phyloP scores from a whole-genome alignment of 2,797 vertebrate genomes.

The Semotilus atromaculatus region DNA sequence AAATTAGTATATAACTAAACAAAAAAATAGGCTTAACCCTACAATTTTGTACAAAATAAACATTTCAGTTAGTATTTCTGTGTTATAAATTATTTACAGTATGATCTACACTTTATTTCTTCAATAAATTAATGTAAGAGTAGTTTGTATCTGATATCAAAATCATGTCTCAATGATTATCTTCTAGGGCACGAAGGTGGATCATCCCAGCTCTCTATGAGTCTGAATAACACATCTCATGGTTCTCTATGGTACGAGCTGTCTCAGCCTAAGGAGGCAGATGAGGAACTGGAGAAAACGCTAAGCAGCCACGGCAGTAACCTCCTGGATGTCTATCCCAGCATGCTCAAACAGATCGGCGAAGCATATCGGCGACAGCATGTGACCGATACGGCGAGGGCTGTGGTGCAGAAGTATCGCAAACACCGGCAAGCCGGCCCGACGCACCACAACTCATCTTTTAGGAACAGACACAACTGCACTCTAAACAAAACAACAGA shows the following conservation, averaged over 20 bases:
- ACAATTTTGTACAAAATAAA: not conserved
- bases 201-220: slow-evolving; percentile 33
- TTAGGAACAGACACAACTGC: not conserved
- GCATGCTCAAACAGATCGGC: slow-evolving; percentile 72
- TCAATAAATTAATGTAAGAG: not conserved
- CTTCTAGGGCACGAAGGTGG: slow-evolving; percentile 41
- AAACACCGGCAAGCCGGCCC: slow-evolving; percentile 54
- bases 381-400: slow-evolving; percentile 57
- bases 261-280: slow-evolving; percentile 70
- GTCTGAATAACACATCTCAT: slow-evolving; percentile 49
- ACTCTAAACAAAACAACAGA: slow-evolving; percentile 21
- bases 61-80: not conserved
- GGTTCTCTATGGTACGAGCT: slow-evolving; percentile 26
- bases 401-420: slow-evolving; percentile 72
- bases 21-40: not conserved
- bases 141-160: not conserved
- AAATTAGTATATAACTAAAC: not conserved
- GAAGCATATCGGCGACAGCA: slow-evolving; percentile 65
- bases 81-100: not conserved
- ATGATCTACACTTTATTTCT: not conserved
- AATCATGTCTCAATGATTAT: not conserved
- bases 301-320: slow-evolving; percentile 69
- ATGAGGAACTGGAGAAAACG: slow-evolving; percentile 72
- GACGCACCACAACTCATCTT: not conserved
- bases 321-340: slow-evolving; percentile 74